A percentile compares a stretch with the other conserved stretches of the same genome.
Evolutionary conservation across 2,888 invertebrate species (phyloP).

Genomic region (Aromia moschata): DNA sequence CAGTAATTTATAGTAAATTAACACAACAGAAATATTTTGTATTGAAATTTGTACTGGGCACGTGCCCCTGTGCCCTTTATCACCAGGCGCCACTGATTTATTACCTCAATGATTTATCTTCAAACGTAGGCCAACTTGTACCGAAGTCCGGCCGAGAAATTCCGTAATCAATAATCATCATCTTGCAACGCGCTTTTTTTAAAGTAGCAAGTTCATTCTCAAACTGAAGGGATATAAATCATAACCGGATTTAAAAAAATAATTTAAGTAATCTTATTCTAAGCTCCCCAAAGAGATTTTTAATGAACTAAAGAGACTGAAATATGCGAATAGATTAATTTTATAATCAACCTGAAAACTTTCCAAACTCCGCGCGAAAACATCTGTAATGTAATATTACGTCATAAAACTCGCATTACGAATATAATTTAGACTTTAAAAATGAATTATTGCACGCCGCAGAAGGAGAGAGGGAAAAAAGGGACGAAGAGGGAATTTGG

Average conservation of each 20-base stretch:
- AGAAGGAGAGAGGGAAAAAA: slow-evolving; percentile 14
- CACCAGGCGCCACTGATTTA: no score
- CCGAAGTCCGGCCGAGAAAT: no score
- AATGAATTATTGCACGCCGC: slow-evolving; percentile 23
- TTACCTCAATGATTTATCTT: no score
- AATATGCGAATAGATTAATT: slow-evolving; percentile 24
- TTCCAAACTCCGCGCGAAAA: slow-evolving; percentile 17
- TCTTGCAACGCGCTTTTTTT: no score
- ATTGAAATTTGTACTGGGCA: no score
- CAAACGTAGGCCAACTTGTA: no score
- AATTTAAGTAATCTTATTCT: slow-evolving; percentile 9
- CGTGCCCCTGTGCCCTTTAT: no score
- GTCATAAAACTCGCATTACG: slow-evolving; percentile 27
- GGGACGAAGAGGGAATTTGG: slow-evolving; percentile 17
- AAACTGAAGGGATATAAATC: no score
- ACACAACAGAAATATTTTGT: no score
- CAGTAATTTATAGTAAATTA: no score
- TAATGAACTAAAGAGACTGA: slow-evolving; percentile 15
- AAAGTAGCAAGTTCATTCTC: no score
- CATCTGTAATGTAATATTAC: slow-evolving; percentile 19
- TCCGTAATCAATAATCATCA: no score
- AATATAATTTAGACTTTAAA: slow-evolving; percentile 26
- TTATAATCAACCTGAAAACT: slow-evolving; percentile 25
- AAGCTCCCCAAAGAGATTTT: slow-evolving; percentile 5
- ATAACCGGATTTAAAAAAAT: slow-evolving; percentile 6